Conservation (phyloP, 2,113 vertebrate genomes). For the Petroica traversi region DNA sequence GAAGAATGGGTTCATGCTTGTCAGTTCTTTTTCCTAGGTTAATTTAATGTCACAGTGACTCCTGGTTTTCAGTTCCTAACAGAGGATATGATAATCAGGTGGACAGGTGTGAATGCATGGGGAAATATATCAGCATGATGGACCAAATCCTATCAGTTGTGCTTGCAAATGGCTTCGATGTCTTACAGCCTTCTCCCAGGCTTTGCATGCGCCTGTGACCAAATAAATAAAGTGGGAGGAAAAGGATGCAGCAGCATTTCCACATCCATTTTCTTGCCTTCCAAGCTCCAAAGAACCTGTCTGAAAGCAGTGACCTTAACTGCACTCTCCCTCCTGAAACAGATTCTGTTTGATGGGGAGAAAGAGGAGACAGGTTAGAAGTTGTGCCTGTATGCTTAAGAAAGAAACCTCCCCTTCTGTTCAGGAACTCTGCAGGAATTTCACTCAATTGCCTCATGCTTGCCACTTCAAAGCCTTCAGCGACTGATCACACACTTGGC, state of each 20-base stretch:
- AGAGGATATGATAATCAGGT: neutral
- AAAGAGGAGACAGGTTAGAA: neutral
- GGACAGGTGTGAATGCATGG: neutral
- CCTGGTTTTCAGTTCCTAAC: neutral
- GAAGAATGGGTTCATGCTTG: neutral
- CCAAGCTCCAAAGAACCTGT: neutral
- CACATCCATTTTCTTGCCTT: neutral
- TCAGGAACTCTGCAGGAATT: neutral
- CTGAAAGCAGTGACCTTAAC: neutral
- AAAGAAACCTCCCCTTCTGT: neutral
- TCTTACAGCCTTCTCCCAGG: neutral
- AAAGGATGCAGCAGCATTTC: neutral
- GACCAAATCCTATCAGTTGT: neutral
- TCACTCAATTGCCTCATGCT: neutral
- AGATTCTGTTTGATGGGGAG: neutral
- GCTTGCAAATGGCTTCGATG: neutral
- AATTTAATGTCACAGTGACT: neutral
- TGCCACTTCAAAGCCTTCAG: slow-evolving; percentile 34
- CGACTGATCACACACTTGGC: neutral
- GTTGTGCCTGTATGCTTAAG: neutral
- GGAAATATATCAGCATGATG: neutral
- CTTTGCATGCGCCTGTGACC: neutral
- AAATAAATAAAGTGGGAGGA: neutral
- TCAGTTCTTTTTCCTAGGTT: neutral
- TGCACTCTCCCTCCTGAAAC: neutral